These are phyloP conservation scores for Glyptemys insculpta DNA, from an alignment of 2,797 vertebrate genomes.

Conservation along the genomic window DNA sequence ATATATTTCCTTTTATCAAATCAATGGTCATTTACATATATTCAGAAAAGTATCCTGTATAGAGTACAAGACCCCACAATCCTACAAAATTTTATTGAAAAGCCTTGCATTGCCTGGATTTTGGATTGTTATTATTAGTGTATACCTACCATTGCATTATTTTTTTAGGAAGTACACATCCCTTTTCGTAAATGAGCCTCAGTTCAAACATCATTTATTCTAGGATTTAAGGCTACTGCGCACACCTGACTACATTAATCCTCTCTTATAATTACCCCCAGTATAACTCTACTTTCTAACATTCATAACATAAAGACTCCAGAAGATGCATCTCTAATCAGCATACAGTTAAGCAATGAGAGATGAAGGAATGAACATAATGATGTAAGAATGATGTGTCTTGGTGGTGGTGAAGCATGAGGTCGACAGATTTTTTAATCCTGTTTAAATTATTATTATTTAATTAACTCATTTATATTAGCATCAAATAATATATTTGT, in stretches of 20 bases:
- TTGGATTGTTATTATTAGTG: neutral
- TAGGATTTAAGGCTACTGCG: neutral
- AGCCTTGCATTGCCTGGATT: slow-evolving; percentile 34
- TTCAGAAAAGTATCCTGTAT: slow-evolving; percentile 38
- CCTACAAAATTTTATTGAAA: slow-evolving; percentile 58
- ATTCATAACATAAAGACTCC: neutral
- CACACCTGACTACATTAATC: neutral
- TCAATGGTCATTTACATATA: slow-evolving; percentile 30
- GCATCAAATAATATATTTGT: slow-evolving; percentile 42
- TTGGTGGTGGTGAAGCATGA: neutral
- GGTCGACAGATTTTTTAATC: slow-evolving; percentile 14
- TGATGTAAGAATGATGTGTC: slow-evolving; percentile 23
- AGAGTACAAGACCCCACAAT: slow-evolving; percentile 59
- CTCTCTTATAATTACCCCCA: slow-evolving; percentile 6
- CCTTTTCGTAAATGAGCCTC: neutral
- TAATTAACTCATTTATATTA: slow-evolving; percentile 28
- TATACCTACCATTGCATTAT: neutral
- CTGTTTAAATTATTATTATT: slow-evolving; percentile 36
- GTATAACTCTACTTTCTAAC: neutral
- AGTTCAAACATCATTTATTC: slow-evolving; percentile 13
- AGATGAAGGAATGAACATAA: neutral
- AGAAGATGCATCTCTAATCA: neutral
- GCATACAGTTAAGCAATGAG: neutral
- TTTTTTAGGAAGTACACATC: slow-evolving; percentile 26
- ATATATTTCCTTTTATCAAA: slow-evolving; percentile 58